Evolutionary conservation across 2,888 invertebrate species (phyloP), one percentile per base, ranked within the genome.

Genomic region (Scrobipalpa costella): DNA sequence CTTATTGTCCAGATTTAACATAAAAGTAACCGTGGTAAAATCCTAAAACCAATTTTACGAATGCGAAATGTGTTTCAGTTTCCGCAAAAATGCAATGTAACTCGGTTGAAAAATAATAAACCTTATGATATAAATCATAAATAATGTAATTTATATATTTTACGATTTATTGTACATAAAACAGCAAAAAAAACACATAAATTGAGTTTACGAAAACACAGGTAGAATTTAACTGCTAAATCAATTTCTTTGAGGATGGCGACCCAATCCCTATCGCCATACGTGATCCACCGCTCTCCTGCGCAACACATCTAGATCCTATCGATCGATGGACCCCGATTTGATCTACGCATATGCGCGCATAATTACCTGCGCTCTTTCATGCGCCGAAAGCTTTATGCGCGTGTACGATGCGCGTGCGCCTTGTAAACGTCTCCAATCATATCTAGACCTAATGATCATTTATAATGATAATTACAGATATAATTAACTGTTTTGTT

Each of bases 281-380:
- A 71, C 59, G 63, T 70, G 64, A 71, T 71, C 66, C 62, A 17
- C 8, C 72, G 27, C 27, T 27, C 73, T 73, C 78, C 77, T 75
- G 77, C 72, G 74, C 79, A 79, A 80, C 81, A 81, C 81, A 84
- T 86, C 85, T 86, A 85, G 86, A 87, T 86, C 82, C 80, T 85
- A 87, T 89, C 90, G 88, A 88, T 84, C 86, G 85, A 83, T 83
- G 83, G 83, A 81, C 80, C 83, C 81, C 78, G 88, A 88, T 90
- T 88, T 89, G 90, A 90, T 90, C 88, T 89, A 89, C 89, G 88
- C 84, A 88, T 86, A 84, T 85, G 85, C 85, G 82, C 77, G 84
- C 88, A 88, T 90, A 90, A 90, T 89, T 90, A 89, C 85, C 85
- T 82, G 74, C 71, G 80, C 83, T 83, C 90, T 90, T 90, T 89